Conservation (phyloP, 64 coral and sea anemone genomes). For the Montipora capricornis region DNA sequence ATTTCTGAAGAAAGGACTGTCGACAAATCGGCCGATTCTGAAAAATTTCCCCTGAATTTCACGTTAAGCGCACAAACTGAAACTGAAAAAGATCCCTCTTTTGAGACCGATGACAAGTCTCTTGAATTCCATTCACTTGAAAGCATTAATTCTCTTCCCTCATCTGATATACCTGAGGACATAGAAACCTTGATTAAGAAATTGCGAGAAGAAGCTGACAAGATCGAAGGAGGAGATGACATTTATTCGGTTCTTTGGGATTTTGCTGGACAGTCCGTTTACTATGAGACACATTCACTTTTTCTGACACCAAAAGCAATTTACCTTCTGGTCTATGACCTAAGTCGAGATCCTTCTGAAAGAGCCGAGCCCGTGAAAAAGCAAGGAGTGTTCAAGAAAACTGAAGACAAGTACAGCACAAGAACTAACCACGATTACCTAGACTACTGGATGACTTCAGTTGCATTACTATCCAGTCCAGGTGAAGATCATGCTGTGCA, state of each 20-base stretch:
- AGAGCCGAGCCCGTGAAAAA: not conserved
- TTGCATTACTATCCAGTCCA: not conserved
- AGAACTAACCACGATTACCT: not conserved
- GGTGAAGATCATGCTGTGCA: not conserved
- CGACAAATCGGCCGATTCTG: no score
- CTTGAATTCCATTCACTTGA: not conserved
- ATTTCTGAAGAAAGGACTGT: no score
- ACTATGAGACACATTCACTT: conserved; percentile 11
- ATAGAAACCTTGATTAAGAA: not conserved
- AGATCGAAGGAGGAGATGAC: not conserved
- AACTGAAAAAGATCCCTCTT: no score
- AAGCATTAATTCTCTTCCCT: not conserved
- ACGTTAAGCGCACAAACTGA: not conserved
- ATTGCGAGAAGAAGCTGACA: not conserved
- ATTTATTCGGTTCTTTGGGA: conserved; percentile 34
- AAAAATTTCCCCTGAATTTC: not conserved
- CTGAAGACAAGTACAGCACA: not conserved
- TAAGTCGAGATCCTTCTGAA: not conserved
- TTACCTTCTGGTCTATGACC: not conserved
- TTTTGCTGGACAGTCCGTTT: conserved; percentile 59
- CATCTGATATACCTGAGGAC: not conserved
- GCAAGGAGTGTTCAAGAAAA: not conserved
- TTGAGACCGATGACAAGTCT: no score
- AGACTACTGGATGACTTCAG: conserved; percentile 18
- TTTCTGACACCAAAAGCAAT: conserved; percentile 36